phyloP scores from a whole-genome alignment of 2,888 invertebrate species.

The Heliconius aoede region DNA sequence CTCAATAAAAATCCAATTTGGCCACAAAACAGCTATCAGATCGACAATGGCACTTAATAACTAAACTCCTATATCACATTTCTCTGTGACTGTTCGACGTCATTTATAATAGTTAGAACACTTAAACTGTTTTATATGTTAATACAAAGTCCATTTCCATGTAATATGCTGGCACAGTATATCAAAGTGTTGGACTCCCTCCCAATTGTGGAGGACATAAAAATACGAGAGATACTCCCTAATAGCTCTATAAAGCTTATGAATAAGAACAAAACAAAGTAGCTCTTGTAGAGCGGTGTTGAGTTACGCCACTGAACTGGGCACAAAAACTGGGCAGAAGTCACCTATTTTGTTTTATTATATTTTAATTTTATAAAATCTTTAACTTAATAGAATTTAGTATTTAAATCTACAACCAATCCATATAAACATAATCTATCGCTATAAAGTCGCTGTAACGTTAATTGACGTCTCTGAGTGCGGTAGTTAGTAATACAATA shows the following conservation, averaged over 20 bases:
- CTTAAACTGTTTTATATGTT: conserved; percentile 45
- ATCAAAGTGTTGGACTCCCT: conserved; percentile 42
- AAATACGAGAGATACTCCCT: conserved; percentile 41
- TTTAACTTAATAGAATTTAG: background rate
- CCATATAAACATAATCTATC: too few species aligned
- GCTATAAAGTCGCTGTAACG: background rate
- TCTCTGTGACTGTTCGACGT: conserved; percentile 8
- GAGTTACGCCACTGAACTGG: background rate
- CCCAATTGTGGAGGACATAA: conserved; percentile 44
- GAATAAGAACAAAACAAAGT: conserved; percentile 30
- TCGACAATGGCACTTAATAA: background rate
- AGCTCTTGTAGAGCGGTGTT: background rate
- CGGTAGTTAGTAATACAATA: background rate
- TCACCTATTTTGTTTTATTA: too few species aligned
- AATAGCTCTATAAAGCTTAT: conserved; percentile 36
- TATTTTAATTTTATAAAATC: too few species aligned
- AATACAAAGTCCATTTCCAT: conserved; percentile 43
- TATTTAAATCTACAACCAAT: background rate
- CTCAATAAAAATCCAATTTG: conserved; percentile 8
- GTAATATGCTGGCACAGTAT: conserved; percentile 45
- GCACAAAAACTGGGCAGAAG: too few species aligned
- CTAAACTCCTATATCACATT: conserved; percentile 22
- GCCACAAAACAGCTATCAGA: background rate
- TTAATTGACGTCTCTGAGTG: background rate
- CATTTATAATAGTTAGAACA: conserved; percentile 37